Base-by-base conservation (phyloP, 2,113 vertebrate genomes). In the Xenus cinereus region DNA sequence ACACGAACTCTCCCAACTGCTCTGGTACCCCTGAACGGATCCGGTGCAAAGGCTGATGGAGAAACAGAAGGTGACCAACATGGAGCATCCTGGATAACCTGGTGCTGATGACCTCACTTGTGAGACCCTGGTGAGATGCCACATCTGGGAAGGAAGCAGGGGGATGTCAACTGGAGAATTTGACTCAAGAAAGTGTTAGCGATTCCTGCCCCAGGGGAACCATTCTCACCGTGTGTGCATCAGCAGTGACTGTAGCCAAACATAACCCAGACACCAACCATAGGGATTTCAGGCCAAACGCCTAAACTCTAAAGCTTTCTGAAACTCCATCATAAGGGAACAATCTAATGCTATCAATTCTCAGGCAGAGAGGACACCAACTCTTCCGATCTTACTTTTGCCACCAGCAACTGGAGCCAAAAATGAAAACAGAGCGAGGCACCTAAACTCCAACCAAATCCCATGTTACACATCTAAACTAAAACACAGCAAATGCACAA, bases 371-470 rank as follows among this genome's bases (percentile, higher is more conserved):
- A 10, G 19, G 22, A 20, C 10, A 32, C 3, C 32, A 57, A 12
- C 16, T 50, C 8, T 67, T 89, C 57, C 33, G 23, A 48, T 46
- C 67, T 63, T 50, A 63, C 32, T 56, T 85, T 43, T 83, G 14
- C 14, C 35, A 78, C 15, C 3, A 7, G 51, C 27, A 93, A 72
- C 30, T 10, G 9, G 32, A 79, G 21, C 9, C 33, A 60, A 87
- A 59, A 43, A 8, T 0, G 0, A 41, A 50, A 64, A 66, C n/a
- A 15, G 19, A 77, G 26, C 0, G 4, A 87, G 60, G 20, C 19
- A 75, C 12, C 21, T 35, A 41, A 91, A 51, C 4, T 67, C 15
- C 18, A 35, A 10, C 21, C 18, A 48, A 53, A 56, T 37, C 20
- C 43, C 10, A 14, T 4, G 9, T 43, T 75, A 93, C 3, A 18